Conservation (phyloP, 2,888 invertebrate genomes). For the Hirtodrosophila duncani region DNA sequence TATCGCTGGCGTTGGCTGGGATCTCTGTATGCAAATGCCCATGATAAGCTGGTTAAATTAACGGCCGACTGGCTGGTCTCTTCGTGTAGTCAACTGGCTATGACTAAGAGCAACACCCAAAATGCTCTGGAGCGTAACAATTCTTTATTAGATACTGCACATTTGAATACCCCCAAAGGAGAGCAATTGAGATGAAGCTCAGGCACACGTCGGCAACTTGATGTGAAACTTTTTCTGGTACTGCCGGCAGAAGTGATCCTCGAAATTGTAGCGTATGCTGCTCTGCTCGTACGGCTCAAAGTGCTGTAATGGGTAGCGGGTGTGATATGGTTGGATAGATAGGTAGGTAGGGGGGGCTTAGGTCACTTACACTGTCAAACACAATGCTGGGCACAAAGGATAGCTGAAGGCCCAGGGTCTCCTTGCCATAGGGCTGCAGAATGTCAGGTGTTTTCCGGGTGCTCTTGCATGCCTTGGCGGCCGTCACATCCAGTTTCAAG, state of each 20-base stretch:
- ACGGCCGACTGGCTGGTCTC: no score
- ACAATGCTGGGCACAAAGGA: constrained; percentile 75
- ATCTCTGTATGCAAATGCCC: no score
- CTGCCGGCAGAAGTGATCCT: constrained; percentile 57
- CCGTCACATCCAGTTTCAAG: constrained; percentile 56
- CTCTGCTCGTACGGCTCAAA: constrained; percentile 65
- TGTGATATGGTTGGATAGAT: fast-evolving
- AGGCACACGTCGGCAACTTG: constrained; percentile 52
- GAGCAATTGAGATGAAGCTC: no score
- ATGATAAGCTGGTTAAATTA: no score
- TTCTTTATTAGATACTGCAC: constrained; percentile 17
- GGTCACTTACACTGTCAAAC: constrained; percentile 73
- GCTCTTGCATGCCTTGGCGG: constrained; percentile 59
- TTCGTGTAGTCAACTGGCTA: no score
- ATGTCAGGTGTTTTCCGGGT: constrained; percentile 64
- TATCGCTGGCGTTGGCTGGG: no score
- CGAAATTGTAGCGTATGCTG: constrained; percentile 64
- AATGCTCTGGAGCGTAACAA: constrained; percentile 3
- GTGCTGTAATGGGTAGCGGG: constrained; percentile 33
- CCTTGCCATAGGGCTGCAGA: constrained; percentile 67
- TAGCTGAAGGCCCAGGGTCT: constrained; percentile 65
- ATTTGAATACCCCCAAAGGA: constrained; percentile 15
- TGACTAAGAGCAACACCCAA: neutral
- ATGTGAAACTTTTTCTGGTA: constrained; percentile 60
- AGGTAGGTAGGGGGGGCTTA: neutral